phyloP scores from a whole-genome alignment of 2,888 invertebrate genomes.

The Sarcophaga carnaria region DNA sequence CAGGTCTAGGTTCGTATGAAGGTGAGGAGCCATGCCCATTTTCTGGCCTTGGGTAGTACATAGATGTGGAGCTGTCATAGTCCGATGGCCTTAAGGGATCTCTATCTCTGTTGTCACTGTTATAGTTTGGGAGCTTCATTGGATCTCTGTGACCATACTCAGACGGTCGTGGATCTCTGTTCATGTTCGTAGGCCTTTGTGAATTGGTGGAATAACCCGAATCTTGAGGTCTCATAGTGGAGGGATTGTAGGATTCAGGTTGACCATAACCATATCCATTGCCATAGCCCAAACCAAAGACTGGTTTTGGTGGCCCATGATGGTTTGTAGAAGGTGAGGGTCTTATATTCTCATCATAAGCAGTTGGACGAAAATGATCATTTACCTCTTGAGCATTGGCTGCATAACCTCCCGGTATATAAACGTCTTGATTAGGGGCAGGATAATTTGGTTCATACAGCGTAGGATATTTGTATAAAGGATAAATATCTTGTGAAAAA shows the following conservation, averaged over 20 bases:
- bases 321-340: constrained; percentile 32
- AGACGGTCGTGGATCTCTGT: constrained; percentile 62
- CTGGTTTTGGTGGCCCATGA: constrained; percentile 77
- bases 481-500: constrained; percentile 80
- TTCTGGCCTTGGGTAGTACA: constrained; percentile 38
- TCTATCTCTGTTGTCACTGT: constrained; percentile 52
- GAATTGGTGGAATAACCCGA: constrained; percentile 64
- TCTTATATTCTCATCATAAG: constrained; percentile 72
- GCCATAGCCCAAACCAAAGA: constrained; percentile 80
- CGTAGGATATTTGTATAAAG: constrained; percentile 80
- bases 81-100: constrained; percentile 66
- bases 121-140: constrained; percentile 70
- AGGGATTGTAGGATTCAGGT: constrained; percentile 77
- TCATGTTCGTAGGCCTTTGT: constrained; percentile 45
- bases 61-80: constrained; percentile 69
- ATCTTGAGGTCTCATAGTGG: constrained; percentile 73
- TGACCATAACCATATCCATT: constrained; percentile 80
- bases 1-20: constrained; percentile 69
- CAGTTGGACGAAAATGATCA: constrained; percentile 76
- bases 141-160: constrained; percentile 71
- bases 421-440: constrained; percentile 79
- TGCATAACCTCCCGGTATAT: constrained; percentile 80
- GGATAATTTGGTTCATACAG: constrained; percentile 81
- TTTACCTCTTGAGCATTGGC: constrained; percentile 80
- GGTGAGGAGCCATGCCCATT: constrained; percentile 68